Conservation (phyloP, 2,113 vertebrate species). For the Chlorodrepanis virens region DNA sequence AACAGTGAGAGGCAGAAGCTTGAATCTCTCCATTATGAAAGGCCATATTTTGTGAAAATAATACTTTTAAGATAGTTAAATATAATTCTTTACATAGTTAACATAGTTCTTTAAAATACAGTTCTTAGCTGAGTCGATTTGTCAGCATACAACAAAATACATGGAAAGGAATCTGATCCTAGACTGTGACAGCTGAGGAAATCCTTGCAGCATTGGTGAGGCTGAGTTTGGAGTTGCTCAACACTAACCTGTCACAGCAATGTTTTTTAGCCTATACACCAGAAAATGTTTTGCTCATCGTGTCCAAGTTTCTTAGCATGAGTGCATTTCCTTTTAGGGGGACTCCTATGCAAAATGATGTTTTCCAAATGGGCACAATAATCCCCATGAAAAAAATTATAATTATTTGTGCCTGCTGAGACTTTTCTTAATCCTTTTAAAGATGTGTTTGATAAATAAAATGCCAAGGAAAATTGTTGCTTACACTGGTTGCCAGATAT, state of each 20-base stretch:
- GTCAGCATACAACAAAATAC: not conserved
- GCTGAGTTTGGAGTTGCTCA: not conserved
- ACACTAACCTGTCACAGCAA: not conserved
- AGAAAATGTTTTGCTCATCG: conserved; percentile 4
- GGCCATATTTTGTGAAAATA: not conserved
- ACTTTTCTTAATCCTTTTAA: not conserved
- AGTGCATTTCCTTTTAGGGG: not conserved
- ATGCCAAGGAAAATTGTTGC: conserved; percentile 1
- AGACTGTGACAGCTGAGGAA: not conserved
- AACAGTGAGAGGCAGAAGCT: not conserved
- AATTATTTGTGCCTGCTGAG: not conserved
- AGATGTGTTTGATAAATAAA: conserved; percentile 24
- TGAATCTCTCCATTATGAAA: not conserved
- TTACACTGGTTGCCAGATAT: not conserved
- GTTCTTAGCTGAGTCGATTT: not conserved
- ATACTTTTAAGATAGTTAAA: not conserved
- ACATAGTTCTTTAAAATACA: not conserved
- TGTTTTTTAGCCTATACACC: not conserved
- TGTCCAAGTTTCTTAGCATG: conserved; percentile 21
- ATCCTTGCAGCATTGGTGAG: not conserved
- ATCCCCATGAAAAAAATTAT: not conserved
- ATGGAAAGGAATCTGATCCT: not conserved
- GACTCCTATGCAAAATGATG: not conserved
- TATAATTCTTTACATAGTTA: not conserved
- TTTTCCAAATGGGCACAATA: conserved; percentile 3